Evolutionary conservation across 2,113 vertebrate genomes (phyloP), one percentile per base, ranked within the genome.

Genomic region (Herpetotheres cachinnans): DNA sequence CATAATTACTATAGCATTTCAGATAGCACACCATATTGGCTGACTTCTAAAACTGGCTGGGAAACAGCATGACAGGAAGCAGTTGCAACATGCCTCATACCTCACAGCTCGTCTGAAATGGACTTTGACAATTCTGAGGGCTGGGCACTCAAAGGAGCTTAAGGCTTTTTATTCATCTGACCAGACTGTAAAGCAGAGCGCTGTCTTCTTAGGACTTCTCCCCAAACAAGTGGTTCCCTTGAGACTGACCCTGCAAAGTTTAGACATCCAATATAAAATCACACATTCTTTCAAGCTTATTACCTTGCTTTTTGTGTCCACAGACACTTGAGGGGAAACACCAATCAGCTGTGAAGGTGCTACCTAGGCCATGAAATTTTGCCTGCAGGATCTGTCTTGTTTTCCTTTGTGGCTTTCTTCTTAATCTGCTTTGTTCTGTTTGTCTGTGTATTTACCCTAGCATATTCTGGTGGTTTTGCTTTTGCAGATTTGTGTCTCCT

Each of bases 1-100:
- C 84, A 90, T 94, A 95, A 93, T 94, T 96, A 72, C 96, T 96
- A 91, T 77, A 96, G 84, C 89, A 95, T 96, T 95, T 93, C 93
- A 93, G 84, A 95, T 97, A 96, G 82, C 95, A 96, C 91, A 95
- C 91, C 87, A 96, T 94, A 96, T 95, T 95, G 89, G 70, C 91
- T 96, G 66, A 87, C 87, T 95, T 93, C 86, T 93, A 94, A 93
- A 96, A 93, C 61, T 46, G 65, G 71, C 86, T 93, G 65, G 65
- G 84, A 96, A 97, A 85, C 91, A 95, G 95, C 91, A 82, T 69
- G 82, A 95, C 49, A 91, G 78, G 86, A 96, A 97, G 87, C 77
- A 89, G 87, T 93, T 95, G 87, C 86, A 96, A 90, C 81, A 67
- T 69, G 90, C 86, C 81, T 96, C 36, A 32, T 82, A 76, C 44